phyloP scores from a whole-genome alignment of 2,797 vertebrate species.

The Clarias fuscus region DNA sequence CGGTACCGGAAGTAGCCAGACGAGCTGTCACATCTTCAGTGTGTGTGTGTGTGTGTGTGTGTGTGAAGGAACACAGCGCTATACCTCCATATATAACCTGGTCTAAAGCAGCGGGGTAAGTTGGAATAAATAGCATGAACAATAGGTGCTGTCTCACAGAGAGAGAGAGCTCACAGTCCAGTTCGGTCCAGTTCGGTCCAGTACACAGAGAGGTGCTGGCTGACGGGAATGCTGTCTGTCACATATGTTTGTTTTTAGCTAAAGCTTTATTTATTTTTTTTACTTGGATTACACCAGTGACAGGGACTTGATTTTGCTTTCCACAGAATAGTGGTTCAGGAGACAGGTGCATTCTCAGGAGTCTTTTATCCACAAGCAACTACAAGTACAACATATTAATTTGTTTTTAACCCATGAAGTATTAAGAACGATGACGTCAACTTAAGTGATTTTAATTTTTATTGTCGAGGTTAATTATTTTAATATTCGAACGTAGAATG shows the following conservation, averaged over 20 bases:
- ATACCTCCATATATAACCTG: not conserved
- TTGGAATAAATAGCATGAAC: constrained; percentile 12
- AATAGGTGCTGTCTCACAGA: constrained; percentile 18
- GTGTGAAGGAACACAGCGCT: constrained; percentile 20
- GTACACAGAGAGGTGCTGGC: not conserved
- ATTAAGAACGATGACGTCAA: not conserved
- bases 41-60: constrained; percentile 25
- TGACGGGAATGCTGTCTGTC: not conserved
- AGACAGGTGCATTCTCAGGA: not conserved
- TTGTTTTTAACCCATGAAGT: not conserved
- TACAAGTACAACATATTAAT: not conserved
- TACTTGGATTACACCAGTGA: not conserved
- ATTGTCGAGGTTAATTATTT: not conserved
- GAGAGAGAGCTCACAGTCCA: no score
- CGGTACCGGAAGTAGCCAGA: constrained; percentile 44
- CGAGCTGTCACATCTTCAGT: constrained; percentile 28
- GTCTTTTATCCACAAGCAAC: not conserved
- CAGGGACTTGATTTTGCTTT: not conserved
- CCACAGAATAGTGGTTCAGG: not conserved
- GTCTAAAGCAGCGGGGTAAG: constrained; percentile 39
- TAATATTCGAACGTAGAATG: not conserved
- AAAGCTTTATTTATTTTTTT: not conserved
- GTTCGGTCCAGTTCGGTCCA: not conserved
- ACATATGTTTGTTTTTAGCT: not conserved
- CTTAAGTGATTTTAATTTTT: not conserved